Evolutionary conservation across 1,140 invertebrate species (phyloP).

Genomic region (Wiebesia pumilae): DNA sequence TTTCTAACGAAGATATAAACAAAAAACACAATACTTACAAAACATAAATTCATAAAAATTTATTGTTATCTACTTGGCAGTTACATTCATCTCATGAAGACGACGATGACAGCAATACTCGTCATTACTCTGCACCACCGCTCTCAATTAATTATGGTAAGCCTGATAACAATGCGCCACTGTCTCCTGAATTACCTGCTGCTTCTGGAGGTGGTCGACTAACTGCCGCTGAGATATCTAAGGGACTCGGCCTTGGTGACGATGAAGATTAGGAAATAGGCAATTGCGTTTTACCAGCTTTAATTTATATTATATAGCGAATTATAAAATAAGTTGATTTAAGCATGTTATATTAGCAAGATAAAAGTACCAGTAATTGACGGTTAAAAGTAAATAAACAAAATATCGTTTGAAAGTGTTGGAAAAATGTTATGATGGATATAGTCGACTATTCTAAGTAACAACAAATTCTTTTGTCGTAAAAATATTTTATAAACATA

Average conservation of each 20-base stretch:
- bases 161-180: neutral
- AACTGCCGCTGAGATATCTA: conserved; percentile 70
- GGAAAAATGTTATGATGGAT: no score
- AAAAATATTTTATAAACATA: no score
- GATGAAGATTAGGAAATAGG: conserved; percentile 20
- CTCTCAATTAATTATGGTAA: neutral
- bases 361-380: no score
- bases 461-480: no score
- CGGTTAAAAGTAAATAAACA: no score
- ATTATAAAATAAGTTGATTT: no score
- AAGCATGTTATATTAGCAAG: no score
- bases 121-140: conserved; percentile 26
- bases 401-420: no score
- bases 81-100: neutral
- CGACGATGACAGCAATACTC: neutral
- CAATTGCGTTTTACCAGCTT: neutral
- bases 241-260: conserved; percentile 68
- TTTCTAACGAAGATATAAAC: no score
- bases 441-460: no score
- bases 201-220: conserved; percentile 61
- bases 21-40: no score
- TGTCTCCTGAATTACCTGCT: conserved; percentile 48
- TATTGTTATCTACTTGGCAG: neutral
- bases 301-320: neutral
- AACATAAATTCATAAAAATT: neutral